Base-by-base conservation (phyloP, 2,797 vertebrate species). In the Yasuhikotakia modesta region DNA sequence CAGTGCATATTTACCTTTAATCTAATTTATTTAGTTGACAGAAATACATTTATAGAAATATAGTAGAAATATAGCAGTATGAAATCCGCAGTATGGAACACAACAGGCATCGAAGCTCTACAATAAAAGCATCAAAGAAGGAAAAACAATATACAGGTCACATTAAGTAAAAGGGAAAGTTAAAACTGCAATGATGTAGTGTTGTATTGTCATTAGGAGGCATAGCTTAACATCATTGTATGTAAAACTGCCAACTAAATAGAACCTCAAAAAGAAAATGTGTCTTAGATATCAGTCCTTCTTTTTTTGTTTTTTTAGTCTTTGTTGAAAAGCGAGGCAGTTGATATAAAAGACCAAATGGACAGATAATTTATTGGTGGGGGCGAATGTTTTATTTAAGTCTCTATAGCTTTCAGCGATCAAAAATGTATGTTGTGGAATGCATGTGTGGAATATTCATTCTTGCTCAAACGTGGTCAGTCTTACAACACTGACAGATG, bases 181-280 rank as follows among this genome's bases (percentile, higher is more conserved):
- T 2, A 17, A 63, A 10, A 60, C 19, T 24, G 3, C 32, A 50
- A 53, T 32, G 24, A 10, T 21, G 5, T n/a, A 16, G 14, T 64
- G 46, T 60, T 14, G 4, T 22, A 45, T 55, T 35, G 0, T 32
- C 11, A 64, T 65, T 57, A 6, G 55, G 2, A 39, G 12, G 16
- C 19, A 46, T 27, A 13, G 10, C 19, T 19, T 73, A 12, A 45
- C 57, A 53, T 6, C 19, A 45, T 14, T 60, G 0, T 27, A 60
- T 68, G 79, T 79, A 79, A 82, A 87, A 82, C 85, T 87, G 87
- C 85, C 84, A 90, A 88, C 89, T 87, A 87, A 87, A 55, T 63
- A 50, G 71, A 81, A 85, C 86, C 79, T 88, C 58, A 83, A 64
- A 11, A 19, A 19, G 85, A 84, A 83, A 30, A 81, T 85, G 70